A percentile compares a stretch with the other conserved stretches of the same genome.
Conservation (phyloP, 2,888 invertebrate genomes). For the Gonocerus acuteangulatus region DNA sequence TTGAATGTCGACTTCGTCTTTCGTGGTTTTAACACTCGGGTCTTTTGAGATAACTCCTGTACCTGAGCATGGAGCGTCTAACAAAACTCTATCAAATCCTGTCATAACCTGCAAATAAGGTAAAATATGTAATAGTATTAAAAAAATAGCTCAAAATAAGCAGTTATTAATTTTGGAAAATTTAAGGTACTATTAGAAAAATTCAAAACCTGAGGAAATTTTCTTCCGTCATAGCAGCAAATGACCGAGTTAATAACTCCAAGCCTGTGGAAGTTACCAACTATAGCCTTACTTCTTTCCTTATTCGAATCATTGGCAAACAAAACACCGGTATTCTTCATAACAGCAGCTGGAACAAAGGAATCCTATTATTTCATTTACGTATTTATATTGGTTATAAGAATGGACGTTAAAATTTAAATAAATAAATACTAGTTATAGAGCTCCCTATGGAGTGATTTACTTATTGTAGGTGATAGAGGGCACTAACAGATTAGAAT, state of each 20-base stretch:
- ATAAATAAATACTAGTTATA: background rate
- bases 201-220: conserved; percentile 55
- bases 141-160: background rate
- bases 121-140: background rate
- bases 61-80: conserved; percentile 98
- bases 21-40: conserved; percentile 87
- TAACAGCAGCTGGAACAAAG: conserved; percentile 65
- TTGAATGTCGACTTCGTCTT: conserved; percentile 82
- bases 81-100: conserved; percentile 87
- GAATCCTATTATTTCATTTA: conserved; percentile 27
- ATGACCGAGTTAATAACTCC: conserved; percentile 91
- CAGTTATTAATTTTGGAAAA: background rate
- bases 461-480: background rate
- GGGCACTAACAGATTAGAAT: too few relatives aligned
- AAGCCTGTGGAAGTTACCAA: conserved; percentile 92
- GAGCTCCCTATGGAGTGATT: background rate
- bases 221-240: conserved; percentile 80
- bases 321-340: conserved; percentile 95
- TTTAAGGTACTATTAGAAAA: background rate
- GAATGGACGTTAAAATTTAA: too few relatives aligned
- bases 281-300: conserved; percentile 81
- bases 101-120: conserved; percentile 57
- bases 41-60: conserved; percentile 98
- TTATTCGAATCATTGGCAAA: conserved; percentile 94
- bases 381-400: too few relatives aligned